These are phyloP conservation scores for Anser brachyrhynchus DNA, from an alignment of 2,113 vertebrate genomes.

Conservation along the genomic window DNA sequence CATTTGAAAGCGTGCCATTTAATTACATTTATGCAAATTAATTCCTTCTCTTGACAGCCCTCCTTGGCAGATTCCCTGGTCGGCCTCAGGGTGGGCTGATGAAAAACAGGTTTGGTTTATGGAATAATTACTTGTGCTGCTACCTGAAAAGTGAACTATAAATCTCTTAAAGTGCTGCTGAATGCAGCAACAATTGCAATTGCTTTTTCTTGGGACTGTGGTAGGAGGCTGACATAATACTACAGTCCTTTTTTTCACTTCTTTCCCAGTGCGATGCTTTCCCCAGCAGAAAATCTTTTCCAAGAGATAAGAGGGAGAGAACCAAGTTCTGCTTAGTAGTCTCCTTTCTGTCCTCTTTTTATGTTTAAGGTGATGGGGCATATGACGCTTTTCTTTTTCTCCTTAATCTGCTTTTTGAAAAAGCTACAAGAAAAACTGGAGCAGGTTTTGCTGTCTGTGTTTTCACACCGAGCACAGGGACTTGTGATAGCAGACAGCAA, in stretches of 20 bases:
- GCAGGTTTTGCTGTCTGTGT: background rate
- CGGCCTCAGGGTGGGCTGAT: constrained; percentile 1
- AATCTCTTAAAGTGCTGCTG: background rate
- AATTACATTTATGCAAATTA: constrained; percentile 3
- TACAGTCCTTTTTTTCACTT: background rate
- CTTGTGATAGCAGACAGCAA: background rate
- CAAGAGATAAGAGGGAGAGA: background rate
- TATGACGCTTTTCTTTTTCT: background rate
- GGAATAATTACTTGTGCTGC: background rate
- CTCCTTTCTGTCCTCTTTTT: background rate
- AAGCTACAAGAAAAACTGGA: background rate
- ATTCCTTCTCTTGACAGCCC: background rate
- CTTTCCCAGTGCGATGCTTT: background rate
- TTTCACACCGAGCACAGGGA: background rate
- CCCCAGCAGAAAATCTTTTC: background rate
- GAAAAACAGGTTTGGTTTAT: constrained; percentile 5
- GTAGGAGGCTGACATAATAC: background rate
- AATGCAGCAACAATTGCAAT: background rate
- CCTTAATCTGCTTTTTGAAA: background rate
- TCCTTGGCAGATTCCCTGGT: constrained; percentile 15
- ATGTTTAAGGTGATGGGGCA: background rate
- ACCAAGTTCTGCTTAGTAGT: background rate
- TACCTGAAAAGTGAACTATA: constrained; percentile 6
- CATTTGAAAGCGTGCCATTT: constrained; percentile 27
- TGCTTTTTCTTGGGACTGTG: background rate